Evolutionary conservation across 64 coral and sea anemone genomes (phyloP), one percentile per base, ranked within the genome.

Genomic region (Stichodactyla mertensii): DNA sequence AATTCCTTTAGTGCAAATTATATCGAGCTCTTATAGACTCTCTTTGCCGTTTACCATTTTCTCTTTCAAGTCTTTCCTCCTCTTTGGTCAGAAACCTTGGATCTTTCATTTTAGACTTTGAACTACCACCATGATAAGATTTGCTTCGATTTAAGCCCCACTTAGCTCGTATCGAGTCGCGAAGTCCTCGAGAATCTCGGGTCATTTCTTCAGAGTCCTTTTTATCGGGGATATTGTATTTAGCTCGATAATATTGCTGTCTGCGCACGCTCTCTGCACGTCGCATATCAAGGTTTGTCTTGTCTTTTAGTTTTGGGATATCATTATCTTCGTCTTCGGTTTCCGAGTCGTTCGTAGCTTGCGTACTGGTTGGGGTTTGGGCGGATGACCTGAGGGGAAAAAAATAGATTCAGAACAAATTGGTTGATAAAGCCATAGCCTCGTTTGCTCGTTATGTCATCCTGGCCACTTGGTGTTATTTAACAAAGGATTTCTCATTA

Each of bases 21-120:
- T 91, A 98, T 90, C 93, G 92, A 6, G 93, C 88, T 82, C 93
- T 79, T 22, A 98, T 98, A 7, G 90, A 88, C 55, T 98, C 90
- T 67, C 96, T 88, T 71, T 92, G 83, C 81, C 87, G 45, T 54
- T 89, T 84, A 4, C 97, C 92, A 20, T 86, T 92, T 57, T 87
- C 74, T 52, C 97, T 86, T 74, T 99, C 97, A 10, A 88, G 59
- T 78, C 83, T 87, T 55, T 99, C 97, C 31, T 96, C 91, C 4
- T 96, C 85, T 86, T 92, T 88, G 15, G 91, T 83, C 18, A 92
- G 13, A 28, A 92, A 52, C 52, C 83, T 81, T 45, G 91, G 91
- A 51, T 85, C 28, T 92, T 92, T 36, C 79, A 54, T 79, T 77
- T 83, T 52, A 62, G 69, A 59, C 51, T 88, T 18, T 82, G 22